These are phyloP conservation scores for Epirrita christyi DNA, from an alignment of 2,888 invertebrate species.

Conservation along the genomic window DNA sequence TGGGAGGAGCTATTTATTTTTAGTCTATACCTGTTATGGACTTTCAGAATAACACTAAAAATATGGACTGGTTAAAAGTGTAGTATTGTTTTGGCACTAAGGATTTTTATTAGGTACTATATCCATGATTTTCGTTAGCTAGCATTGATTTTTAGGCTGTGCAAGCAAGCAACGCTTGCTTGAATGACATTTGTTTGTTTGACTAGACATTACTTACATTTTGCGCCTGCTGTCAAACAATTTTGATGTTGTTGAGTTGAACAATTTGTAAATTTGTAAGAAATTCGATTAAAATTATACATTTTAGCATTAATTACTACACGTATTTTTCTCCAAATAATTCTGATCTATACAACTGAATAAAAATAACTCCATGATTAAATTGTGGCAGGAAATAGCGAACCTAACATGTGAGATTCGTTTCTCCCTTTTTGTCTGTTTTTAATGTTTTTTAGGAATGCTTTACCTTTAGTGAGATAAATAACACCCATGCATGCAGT, in stretches of 20 bases:
- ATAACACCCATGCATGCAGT: background rate
- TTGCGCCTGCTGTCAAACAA: no score
- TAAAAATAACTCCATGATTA: slow-evolving; percentile 33
- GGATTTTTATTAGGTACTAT: no score
- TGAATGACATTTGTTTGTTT: no score
- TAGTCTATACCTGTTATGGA: no score
- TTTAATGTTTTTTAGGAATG: slow-evolving; percentile 23
- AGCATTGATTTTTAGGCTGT: no score
- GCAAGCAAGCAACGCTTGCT: no score
- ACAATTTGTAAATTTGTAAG: slow-evolving; percentile 41
- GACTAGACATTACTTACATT: no score
- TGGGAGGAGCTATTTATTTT: no score
- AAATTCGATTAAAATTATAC: slow-evolving; percentile 13
- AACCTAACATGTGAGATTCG: slow-evolving; percentile 64
- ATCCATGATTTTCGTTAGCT: no score
- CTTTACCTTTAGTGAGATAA: background rate
- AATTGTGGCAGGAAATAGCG: slow-evolving; percentile 52
- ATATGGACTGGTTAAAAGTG: no score
- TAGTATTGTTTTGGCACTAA: no score
- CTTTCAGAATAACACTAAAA: no score
- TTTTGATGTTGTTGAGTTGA: slow-evolving; percentile 79
- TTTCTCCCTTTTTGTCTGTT: slow-evolving; percentile 38
- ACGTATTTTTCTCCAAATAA: slow-evolving; percentile 1
- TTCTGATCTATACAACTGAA: slow-evolving; percentile 11
- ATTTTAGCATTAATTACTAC: slow-evolving; percentile 3